Base-by-base conservation (phyloP, 2,888 invertebrate species). In the Agelastica alni region DNA sequence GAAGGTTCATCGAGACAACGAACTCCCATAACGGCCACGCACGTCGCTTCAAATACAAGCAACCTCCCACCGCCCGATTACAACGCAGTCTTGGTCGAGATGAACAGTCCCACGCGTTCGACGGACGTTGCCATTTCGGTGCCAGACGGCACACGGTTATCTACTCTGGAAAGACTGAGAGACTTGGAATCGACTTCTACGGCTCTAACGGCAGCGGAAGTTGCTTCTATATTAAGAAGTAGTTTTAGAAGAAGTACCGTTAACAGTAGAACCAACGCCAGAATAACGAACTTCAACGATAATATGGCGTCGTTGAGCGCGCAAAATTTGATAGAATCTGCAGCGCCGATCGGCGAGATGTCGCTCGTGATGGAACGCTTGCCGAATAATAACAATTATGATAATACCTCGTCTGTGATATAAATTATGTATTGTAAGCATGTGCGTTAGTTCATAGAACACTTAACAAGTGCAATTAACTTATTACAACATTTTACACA, bases 21-120 rank as follows among this genome's bases (percentile, higher is more conserved):
- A 54, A 53, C 54, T 12, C 42, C 61, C 10, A 44, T 64, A 16
- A 44, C 54, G 3, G 41, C 17, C 7, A 43, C 10, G 5, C 45
- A 58, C 13, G 54, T 51, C 2, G 51, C 53, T 10, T 43, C 53
- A 5, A 52, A 34, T 16, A 28, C 13, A 7, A 51, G 41, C 44
- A 10, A 51, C 56, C 79, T 81, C 1, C 83, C 84, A 3, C 85
- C 85, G 0, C 85, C 85, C 0, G 83, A 84, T 66, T 85, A 85
- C 65, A 82, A 82, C 32, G 79, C 83, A 0, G 84, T 85, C 3
- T 73, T 85, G 54, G 81, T 84, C 2, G 85, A 85, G 68, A 84
- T 84, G 78, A 82, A 82, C 64, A 78, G 56, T 53, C 69, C 26
- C 49, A 60, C 37, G 55, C 68, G 43, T 52, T 41, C 54, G 12